Evolutionary conservation across 1,140 invertebrate species (phyloP), one percentile per base, ranked within the genome.

Genomic region (Nymphalis io): DNA sequence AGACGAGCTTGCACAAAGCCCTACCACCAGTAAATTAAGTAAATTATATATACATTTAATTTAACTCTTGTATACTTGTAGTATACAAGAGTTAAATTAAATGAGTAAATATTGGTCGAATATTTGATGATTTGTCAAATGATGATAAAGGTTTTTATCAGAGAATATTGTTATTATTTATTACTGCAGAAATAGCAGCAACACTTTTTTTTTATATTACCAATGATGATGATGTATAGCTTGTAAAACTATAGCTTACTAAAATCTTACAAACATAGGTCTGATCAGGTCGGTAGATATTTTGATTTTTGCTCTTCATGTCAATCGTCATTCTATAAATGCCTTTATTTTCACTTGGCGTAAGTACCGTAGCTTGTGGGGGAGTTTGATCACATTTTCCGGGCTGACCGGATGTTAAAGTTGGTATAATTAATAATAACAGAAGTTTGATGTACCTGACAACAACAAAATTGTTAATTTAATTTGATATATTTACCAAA

Each of bases 261-360:
- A 13, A 10, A 55, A 55, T 76, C 87, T 83, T 81, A 91, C 88
- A 79, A 67, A 88, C 83, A 76, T 91, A 91, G 12, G 87, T 88
- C 70, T 91, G 88, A 46, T 83, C 86, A 0, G 85, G 83, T 18
- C 84, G 74, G 40, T 88, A 90, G 18, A 78, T 74, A 16, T 76
- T 72, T 0, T 71, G 72, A 12, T 80, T 77, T 42, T 78, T 74
- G 15, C 73, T 68, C 62, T 83, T 86, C 0, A 78, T 87, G 20
- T 82, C 80, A 13, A 89, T 84, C 0, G 76, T 79, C 60, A 91
- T 59, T 27, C 68, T 73, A 67, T 81, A 89, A 10, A 81, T 65
- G 23, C 80, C 79, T 42, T 79, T 80, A 63, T 88, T 83, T 60
- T 82, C 73, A 3, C 75, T 80, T 0, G 87, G 84, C 3, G 74